Conservation (phyloP, 2,113 vertebrate genomes). For the Gymnobelideus leadbeateri region DNA sequence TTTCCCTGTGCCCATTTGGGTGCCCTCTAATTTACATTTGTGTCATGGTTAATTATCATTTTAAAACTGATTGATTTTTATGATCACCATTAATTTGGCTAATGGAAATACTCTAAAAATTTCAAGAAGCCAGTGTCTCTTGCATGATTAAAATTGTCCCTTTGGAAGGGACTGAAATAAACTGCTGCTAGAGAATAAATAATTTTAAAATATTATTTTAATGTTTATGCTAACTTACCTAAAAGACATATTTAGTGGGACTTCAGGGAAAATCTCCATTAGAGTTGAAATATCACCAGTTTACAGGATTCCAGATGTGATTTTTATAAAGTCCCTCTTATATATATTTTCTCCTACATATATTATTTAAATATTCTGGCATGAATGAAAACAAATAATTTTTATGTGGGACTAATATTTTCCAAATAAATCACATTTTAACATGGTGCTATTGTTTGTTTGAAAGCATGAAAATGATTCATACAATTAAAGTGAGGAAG, state of each 20-base stretch:
- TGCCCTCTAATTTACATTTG: constrained; percentile 13
- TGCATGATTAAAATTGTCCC: not conserved
- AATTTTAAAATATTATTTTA: constrained; percentile 1
- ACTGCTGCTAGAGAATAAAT: not conserved
- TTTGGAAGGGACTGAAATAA: not conserved
- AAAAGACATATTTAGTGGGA: not conserved
- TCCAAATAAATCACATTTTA: not conserved
- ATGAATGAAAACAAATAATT: not conserved
- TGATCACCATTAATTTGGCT: constrained; percentile 8
- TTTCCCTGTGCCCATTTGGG: constrained; percentile 8
- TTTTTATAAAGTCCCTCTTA: not conserved
- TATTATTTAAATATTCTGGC: not conserved
- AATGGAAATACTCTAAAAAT: not conserved
- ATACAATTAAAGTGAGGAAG: not conserved
- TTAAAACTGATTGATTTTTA: constrained; percentile 1
- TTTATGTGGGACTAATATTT: not conserved
- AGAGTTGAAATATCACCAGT: not conserved
- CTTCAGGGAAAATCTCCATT: not conserved
- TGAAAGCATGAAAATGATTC: not conserved
- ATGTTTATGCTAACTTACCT: not conserved
- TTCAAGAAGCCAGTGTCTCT: constrained; percentile 3
- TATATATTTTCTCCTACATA: not conserved
- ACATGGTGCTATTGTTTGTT: not conserved
- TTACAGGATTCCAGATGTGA: not conserved
- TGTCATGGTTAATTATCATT: constrained; percentile 18